These are phyloP conservation scores for Taeniopygia guttata DNA, from an alignment of 2,797 vertebrate genomes.

Conservation along the genomic window DNA sequence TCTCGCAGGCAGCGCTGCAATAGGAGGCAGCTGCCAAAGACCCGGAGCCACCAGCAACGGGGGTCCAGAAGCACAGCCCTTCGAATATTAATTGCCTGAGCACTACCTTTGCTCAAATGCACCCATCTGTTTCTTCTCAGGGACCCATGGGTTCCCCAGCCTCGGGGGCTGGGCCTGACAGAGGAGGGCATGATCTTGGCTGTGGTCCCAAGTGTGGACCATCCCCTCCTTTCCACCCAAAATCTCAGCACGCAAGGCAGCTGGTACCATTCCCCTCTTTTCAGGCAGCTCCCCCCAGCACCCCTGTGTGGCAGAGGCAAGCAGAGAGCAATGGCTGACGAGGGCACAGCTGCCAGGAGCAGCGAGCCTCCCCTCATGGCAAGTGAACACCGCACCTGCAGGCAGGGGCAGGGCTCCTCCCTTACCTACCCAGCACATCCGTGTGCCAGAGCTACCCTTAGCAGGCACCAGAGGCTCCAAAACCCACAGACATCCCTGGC, in stretches of 20 bases:
- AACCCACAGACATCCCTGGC: not conserved
- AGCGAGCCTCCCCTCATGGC: not conserved
- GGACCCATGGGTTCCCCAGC: fast-evolving
- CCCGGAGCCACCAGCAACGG: not conserved
- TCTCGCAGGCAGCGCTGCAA: slow-evolving; percentile 13
- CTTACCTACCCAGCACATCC: not conserved
- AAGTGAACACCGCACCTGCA: not conserved
- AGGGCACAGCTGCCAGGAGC: not conserved
- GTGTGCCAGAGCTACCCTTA: not conserved
- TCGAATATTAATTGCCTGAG: not conserved
- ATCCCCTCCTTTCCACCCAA: not conserved
- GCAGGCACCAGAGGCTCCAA: not conserved
- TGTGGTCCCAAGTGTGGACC: fast-evolving
- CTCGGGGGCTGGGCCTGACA: not conserved
- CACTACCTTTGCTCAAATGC: not conserved
- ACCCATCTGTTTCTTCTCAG: not conserved
- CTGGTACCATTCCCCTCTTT: not conserved
- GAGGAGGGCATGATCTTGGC: not conserved
- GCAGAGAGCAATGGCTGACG: not conserved
- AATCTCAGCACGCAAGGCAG: not conserved
- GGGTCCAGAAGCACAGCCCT: not conserved
- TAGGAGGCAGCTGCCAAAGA: not conserved
- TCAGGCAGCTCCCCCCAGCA: not conserved
- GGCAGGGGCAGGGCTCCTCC: not conserved
- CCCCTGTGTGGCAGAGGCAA: not conserved